Percentiles rank a stretch among this genome's conserved stretches.
phyloP scores from a whole-genome alignment of 2,797 vertebrate genomes.

The Brotogeris chrysoptera region DNA sequence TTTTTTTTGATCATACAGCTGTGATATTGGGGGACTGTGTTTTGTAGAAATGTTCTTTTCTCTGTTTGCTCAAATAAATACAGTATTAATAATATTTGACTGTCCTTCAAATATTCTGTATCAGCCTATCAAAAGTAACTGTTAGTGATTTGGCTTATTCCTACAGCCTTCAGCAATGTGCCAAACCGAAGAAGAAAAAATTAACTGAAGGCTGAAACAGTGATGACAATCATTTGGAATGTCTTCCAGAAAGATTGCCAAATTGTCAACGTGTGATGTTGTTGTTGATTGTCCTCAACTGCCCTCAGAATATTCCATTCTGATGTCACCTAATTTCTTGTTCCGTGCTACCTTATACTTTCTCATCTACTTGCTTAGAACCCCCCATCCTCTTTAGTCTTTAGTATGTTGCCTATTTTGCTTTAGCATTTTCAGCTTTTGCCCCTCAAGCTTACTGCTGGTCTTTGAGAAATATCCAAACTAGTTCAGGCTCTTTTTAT shows the following conservation, averaged over 20 bases:
- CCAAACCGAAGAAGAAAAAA: constrained; percentile 29
- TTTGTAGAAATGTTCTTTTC: constrained; percentile 16
- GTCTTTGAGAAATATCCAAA: neutral
- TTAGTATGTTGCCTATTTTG: neutral
- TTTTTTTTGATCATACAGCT: constrained; percentile 55
- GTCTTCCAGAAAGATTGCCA: constrained; percentile 15
- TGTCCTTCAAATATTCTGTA: neutral
- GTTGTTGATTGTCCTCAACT: neutral
- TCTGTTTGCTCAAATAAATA: constrained; percentile 24
- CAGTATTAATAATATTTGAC: constrained; percentile 41
- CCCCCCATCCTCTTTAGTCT: neutral
- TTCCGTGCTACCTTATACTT: neutral
- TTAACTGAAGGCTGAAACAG: constrained; percentile 26
- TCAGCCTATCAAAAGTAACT: neutral
- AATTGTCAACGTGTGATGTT: neutral
- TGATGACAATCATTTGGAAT: constrained; percentile 47
- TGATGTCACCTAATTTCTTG: neutral
- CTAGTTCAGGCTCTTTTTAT: neutral
- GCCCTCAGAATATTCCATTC: constrained; percentile 28
- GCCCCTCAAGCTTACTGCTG: neutral
- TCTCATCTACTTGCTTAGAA: neutral
- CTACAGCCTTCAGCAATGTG: neutral
- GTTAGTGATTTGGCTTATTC: constrained; percentile 22
- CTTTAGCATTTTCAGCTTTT: neutral
- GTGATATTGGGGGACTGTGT: constrained; percentile 3